phyloP scores from a whole-genome alignment of 1,140 invertebrate species.

The Muscidifurax raptorellus region DNA sequence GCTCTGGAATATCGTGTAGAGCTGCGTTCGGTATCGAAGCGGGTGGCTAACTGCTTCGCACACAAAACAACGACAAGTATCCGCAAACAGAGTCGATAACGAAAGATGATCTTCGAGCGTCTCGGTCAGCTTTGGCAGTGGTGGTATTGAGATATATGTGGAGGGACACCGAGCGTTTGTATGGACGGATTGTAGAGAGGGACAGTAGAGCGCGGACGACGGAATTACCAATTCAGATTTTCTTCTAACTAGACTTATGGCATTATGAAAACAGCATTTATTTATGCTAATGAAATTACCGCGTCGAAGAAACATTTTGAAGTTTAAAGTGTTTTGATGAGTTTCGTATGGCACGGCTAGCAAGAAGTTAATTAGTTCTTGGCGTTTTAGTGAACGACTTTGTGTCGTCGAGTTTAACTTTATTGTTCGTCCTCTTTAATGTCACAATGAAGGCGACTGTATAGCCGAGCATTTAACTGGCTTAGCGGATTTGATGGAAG shows the following conservation, averaged over 20 bases:
- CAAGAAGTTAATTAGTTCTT: conserved; percentile 1
- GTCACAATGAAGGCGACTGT: background rate
- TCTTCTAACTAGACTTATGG: background rate
- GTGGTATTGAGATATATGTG: background rate
- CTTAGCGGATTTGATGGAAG: background rate
- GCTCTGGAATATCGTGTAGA: background rate
- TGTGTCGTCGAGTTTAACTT: background rate
- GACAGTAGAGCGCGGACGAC: background rate
- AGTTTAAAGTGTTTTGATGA: conserved; percentile 14
- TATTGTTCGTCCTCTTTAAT: background rate
- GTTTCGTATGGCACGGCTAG: background rate
- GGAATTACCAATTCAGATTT: conserved; percentile 45
- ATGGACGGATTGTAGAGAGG: background rate
- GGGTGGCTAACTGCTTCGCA: background rate
- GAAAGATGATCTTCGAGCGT: conserved; percentile 11
- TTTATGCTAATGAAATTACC: background rate
- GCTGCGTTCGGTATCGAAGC: background rate
- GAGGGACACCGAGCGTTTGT: too few species aligned
- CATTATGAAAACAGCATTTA: background rate
- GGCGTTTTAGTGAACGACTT: background rate
- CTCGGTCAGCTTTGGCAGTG: background rate
- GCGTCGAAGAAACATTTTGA: background rate
- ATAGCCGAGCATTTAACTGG: background rate
- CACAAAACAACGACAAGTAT: conserved; percentile 28
- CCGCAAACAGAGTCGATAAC: background rate